Evolutionary conservation across 2,888 invertebrate genomes (phyloP).

Genomic region (Panzeria rudis): DNA sequence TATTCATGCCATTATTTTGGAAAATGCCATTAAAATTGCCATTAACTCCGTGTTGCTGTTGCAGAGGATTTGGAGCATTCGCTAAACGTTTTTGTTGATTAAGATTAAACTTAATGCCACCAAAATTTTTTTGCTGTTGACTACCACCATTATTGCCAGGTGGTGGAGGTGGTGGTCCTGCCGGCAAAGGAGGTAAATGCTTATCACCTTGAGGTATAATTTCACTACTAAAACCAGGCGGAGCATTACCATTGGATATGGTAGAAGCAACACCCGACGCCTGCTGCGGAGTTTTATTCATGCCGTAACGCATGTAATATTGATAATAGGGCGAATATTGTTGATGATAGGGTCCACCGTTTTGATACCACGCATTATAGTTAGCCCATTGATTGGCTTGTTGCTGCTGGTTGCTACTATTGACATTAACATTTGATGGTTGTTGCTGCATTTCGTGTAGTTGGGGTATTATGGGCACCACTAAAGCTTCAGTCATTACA

Average conservation of each 20-base stretch:
- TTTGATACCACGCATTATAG: conserved; percentile 77
- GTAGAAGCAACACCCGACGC: conserved; percentile 76
- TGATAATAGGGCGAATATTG: conserved; percentile 82
- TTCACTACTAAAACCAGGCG: conserved; percentile 84
- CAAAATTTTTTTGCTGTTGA: conserved; percentile 82
- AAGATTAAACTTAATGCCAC: conserved; percentile 85
- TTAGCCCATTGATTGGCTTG: conserved; percentile 75
- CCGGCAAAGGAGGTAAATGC: conserved; percentile 85
- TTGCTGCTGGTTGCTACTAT: conserved; percentile 67
- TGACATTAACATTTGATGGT: conserved; percentile 71
- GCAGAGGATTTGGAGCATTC: conserved; percentile 81
- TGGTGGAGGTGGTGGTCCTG: conserved; percentile 84
- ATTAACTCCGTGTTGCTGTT: conserved; percentile 72
- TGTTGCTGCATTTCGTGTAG: conserved; percentile 82
- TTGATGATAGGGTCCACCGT: conserved; percentile 76
- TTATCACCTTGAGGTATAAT: conserved; percentile 75
- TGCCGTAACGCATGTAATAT: conserved; percentile 80
- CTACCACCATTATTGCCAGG: conserved; percentile 75
- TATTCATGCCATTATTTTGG: conserved; percentile 79
- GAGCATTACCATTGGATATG: conserved; percentile 82
- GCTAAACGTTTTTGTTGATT: conserved; percentile 83
- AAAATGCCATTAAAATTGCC: conserved; percentile 78
- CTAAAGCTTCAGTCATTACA: conserved; percentile 80
- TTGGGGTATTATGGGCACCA: conserved; percentile 80
- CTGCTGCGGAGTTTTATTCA: conserved; percentile 74